Conservation (phyloP, 2,113 vertebrate genomes). For the Aplodontia rufa region DNA sequence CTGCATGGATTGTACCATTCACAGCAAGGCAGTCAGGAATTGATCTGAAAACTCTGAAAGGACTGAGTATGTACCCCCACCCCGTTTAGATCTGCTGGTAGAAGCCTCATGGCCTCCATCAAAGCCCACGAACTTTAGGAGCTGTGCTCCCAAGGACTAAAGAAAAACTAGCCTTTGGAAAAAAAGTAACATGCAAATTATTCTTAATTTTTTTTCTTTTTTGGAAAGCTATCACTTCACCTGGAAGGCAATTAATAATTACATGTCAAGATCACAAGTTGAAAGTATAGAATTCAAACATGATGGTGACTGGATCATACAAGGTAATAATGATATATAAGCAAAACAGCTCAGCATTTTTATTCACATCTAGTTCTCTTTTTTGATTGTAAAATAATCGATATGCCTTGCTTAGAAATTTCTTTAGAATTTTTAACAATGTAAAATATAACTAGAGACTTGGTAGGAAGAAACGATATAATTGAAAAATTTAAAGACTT, state of each 20-base stretch:
- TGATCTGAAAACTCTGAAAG: background rate
- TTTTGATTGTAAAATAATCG: background rate
- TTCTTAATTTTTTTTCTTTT: background rate
- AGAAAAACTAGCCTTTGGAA: background rate
- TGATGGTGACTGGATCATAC: background rate
- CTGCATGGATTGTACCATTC: background rate
- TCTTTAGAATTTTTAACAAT: background rate
- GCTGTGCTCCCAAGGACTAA: background rate
- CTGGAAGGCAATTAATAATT: background rate
- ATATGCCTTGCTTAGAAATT: background rate
- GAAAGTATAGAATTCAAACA: background rate
- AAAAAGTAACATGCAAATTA: background rate
- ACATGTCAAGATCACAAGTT: background rate
- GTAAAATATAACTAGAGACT: slow-evolving; percentile 1
- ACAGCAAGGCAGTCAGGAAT: background rate
- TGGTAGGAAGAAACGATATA: background rate
- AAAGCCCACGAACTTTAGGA: background rate
- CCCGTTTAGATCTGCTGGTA: background rate
- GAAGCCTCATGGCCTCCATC: background rate
- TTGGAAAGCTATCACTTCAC: background rate
- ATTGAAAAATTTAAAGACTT: slow-evolving; percentile 20
- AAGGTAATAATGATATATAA: background rate
- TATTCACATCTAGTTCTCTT: slow-evolving; percentile 4
- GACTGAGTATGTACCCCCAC: background rate
- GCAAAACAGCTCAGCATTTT: background rate